Percentiles rank a stretch among this genome's conserved stretches.
These are phyloP conservation scores for Cordilura impudica DNA, from an alignment of 2,888 invertebrate species.

Conservation along the genomic window DNA sequence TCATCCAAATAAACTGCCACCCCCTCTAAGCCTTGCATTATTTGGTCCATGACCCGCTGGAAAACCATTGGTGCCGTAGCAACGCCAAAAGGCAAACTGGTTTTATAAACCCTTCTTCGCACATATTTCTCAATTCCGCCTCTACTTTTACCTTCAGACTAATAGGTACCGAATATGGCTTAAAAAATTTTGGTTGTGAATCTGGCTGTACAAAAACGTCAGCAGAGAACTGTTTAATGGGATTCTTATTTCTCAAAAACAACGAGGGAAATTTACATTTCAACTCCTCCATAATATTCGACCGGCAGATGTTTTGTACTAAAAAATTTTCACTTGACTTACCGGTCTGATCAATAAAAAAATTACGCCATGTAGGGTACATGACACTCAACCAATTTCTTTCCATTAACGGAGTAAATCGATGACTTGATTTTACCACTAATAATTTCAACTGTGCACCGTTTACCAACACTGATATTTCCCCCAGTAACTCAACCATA, in stretches of 20 bases:
- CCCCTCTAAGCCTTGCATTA: no score
- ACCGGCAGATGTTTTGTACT: not conserved
- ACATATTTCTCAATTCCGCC: not conserved
- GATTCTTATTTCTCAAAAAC: constrained; percentile 1
- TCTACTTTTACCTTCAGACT: constrained; percentile 28
- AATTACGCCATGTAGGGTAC: constrained; percentile 27
- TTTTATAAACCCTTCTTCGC: not conserved
- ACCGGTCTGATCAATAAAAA: constrained; percentile 19
- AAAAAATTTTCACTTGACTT: not conserved
- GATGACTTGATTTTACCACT: constrained; percentile 6
- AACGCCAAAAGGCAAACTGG: constrained; percentile 29
- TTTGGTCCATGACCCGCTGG: constrained; percentile 32
- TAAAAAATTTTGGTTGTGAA: constrained; percentile 43
- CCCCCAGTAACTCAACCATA: not conserved
- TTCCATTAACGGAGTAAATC: constrained; percentile 35
- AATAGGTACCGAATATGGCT: constrained; percentile 30
- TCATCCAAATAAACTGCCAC: no score
- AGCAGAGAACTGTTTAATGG: constrained; percentile 5
- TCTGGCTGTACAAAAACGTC: constrained; percentile 21
- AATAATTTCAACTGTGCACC: not conserved
- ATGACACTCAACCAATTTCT: constrained; percentile 41
- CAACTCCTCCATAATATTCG: constrained; percentile 17
- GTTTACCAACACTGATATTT: not conserved
- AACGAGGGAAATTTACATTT: no score
- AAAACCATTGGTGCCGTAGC: constrained; percentile 41